phyloP scores from a whole-genome alignment of 2,797 vertebrate genomes.

The Malurus splendens region DNA sequence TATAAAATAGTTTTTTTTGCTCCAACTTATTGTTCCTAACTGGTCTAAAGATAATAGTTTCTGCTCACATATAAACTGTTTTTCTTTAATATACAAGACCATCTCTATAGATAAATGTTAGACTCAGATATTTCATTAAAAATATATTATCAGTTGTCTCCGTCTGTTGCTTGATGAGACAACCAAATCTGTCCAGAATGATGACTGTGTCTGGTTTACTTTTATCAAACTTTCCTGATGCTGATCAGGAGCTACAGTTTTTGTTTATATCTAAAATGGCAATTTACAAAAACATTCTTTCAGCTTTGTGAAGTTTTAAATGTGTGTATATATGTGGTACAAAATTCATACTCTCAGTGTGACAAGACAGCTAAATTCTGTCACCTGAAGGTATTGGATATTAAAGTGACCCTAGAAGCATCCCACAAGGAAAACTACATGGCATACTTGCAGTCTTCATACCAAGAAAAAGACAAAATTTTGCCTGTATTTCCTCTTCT shows the following conservation, averaged over 20 bases:
- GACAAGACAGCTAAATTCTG: not conserved
- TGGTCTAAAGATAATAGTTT: not conserved
- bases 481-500: not conserved
- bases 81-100: not conserved
- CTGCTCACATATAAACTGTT: not conserved
- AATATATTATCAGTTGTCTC: not conserved
- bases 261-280: not conserved
- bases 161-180: not conserved
- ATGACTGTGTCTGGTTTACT: not conserved
- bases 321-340: accelerated
- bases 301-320: not conserved
- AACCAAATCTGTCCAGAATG: not conserved
- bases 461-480: not conserved
- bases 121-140: not conserved
- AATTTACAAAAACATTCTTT: not conserved
- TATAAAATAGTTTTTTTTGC: not conserved
- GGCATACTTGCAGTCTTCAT: not conserved
- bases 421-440: not conserved
- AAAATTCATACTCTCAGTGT: not conserved
- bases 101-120: not conserved
- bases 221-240: not conserved
- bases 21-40: not conserved
- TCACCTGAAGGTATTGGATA: not conserved
- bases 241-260: not conserved
- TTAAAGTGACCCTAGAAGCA: not conserved